Percentiles rank a stretch among this genome's conserved stretches.
Evolutionary conservation across 2,888 invertebrate genomes (phyloP).

Genomic region (Ecliptopera silaceata): DNA sequence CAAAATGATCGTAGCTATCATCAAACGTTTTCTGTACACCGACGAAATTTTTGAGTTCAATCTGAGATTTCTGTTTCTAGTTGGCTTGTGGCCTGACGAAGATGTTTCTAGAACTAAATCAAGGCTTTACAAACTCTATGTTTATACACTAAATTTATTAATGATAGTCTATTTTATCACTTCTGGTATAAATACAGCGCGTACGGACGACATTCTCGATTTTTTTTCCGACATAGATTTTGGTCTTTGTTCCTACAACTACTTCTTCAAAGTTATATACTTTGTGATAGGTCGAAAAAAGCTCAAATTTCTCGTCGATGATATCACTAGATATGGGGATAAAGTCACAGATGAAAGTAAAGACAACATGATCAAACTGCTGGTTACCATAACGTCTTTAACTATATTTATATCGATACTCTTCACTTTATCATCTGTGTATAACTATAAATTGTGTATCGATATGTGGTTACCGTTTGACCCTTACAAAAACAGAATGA

Average conservation of each 20-base stretch:
- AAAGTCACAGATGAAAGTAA: slow-evolving; percentile 41
- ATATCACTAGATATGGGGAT: slow-evolving; percentile 62
- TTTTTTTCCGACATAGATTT: slow-evolving; percentile 62
- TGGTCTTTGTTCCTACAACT: slow-evolving; percentile 57
- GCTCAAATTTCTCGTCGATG: slow-evolving; percentile 49
- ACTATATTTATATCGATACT: slow-evolving; percentile 41
- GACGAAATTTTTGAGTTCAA: slow-evolving; percentile 62
- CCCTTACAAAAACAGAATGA: slow-evolving; percentile 48
- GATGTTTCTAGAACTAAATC: slow-evolving; percentile 40
- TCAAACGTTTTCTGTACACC: slow-evolving; percentile 37
- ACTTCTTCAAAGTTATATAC: slow-evolving; percentile 53
- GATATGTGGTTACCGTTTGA: slow-evolving; percentile 73
- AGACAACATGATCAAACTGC: slow-evolving; percentile 27
- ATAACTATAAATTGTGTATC: slow-evolving; percentile 56
- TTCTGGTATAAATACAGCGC: slow-evolving; percentile 55
- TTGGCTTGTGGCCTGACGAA: slow-evolving; percentile 65
- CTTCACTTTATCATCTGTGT: slow-evolving; percentile 50
- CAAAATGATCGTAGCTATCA: slow-evolving; percentile 44
- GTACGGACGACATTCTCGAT: slow-evolving; percentile 43
- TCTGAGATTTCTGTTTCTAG: slow-evolving; percentile 56
- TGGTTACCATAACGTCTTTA: slow-evolving; percentile 11
- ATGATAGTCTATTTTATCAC: slow-evolving; percentile 47
- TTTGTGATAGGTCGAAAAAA: slow-evolving; percentile 53
- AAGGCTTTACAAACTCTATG: slow-evolving; percentile 54
- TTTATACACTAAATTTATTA: slow-evolving; percentile 45